These are phyloP conservation scores for Stichodactyla helianthus DNA, from an alignment of 64 coral and sea anemone species.

Conservation along the genomic window DNA sequence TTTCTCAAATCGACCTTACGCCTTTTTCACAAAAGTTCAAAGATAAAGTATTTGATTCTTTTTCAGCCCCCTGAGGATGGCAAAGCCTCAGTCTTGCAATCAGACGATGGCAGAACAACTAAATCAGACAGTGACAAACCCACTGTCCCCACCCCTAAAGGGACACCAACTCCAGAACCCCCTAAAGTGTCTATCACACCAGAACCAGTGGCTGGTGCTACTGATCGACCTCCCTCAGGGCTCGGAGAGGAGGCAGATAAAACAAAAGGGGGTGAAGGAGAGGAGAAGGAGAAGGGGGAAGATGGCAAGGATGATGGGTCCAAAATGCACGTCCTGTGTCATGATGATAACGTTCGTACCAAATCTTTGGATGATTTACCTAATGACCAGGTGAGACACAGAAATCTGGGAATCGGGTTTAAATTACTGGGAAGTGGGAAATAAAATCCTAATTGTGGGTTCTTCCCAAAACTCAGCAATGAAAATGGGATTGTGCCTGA, in stretches of 20 bases:
- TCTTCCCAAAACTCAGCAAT: no score
- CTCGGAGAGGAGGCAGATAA: neutral
- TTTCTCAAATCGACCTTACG: no score
- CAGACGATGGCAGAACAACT: neutral
- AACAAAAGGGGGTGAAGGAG: neutral
- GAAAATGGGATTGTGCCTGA: no score
- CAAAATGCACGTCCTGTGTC: conserved; percentile 76
- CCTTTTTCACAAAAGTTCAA: neutral
- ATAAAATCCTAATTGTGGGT: no score
- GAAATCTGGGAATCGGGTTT: neutral
- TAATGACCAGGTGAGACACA: conserved; percentile 42
- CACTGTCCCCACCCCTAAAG: conserved; percentile 16
- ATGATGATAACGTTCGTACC: conserved; percentile 91
- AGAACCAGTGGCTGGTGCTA: neutral
- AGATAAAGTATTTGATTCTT: neutral
- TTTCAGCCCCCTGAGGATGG: neutral
- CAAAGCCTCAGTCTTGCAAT: neutral
- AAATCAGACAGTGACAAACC: conserved; percentile 15
- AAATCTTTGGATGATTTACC: conserved; percentile 56
- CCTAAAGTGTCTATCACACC: neutral
- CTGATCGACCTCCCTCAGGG: neutral
- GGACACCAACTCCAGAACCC: neutral
- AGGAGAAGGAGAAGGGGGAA: neutral
- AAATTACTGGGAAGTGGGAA: no score
- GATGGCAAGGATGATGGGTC: conserved; percentile 33